Evolutionary conservation across 1,140 invertebrate genomes (phyloP), one percentile per base, ranked within the genome.

Genomic region (Scaptodrosophila lebanonensis): DNA sequence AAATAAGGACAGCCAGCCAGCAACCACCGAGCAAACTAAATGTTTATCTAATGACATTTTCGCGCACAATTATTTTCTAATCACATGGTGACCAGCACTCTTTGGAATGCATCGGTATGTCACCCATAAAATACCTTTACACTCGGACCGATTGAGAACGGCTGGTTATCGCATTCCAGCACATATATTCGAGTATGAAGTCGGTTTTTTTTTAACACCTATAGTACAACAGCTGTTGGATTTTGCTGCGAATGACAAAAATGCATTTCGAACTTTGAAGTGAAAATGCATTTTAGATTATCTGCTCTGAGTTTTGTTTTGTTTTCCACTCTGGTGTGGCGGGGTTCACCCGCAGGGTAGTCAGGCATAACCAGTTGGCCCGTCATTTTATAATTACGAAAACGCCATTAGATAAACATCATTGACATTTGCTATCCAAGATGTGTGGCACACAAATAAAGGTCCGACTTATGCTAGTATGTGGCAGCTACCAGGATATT

Each of bases 241-340:
- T 29, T 36, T 35, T 33, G 38, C 44, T 35, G 16, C 22, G 8
- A 25, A 25, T n/a, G n/a, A n/a, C n/a, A n/a, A n/a, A 39, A 11
- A n/a, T 40, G 36, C 27, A 42, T 69, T 52, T 15, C 12, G 42
- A 66, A 45, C 51, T 47, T 18, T 50, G 54, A 36, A 57, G 56
- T 76, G 58, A 67, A 76, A 76, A 70, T 71, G 53, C 62, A 76
- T 68, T 77, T 73, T 76, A 76, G 72, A 76, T 77, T 77, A 77
- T 76, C 72, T 45, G 49, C 66, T 66, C 71, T 54, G 49, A 39
- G 45, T 25, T 22, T 17, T 7, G 27, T 29, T 56, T 66, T 44
- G 61, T n/a, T n/a, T n/a, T n/a, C n/a, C n/a, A n/a, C n/a, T n/a
- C 62, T 65, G 42, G 51, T 72, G 63, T 63, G 64, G 67, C 67